Base-by-base conservation (phyloP, 2,797 vertebrate species). In the Eulemur albifrons region DNA sequence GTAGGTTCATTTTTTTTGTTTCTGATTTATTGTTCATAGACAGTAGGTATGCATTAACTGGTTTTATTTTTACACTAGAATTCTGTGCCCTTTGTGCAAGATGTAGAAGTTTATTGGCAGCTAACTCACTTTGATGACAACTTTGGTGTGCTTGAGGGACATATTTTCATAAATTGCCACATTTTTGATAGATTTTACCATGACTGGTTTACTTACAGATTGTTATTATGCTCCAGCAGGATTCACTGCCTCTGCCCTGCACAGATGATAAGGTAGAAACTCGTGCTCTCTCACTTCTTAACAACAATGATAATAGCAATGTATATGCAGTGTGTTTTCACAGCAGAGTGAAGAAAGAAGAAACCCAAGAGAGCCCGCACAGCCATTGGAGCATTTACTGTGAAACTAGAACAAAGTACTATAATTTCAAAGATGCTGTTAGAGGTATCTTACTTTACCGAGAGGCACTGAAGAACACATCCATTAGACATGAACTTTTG, bases 71-170 rank as follows among this genome's bases (percentile, higher is more conserved):
- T 98, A 97, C 82, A 72, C 76, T 90, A 57, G 95, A 97, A 96
- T 95, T 97, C 84, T 94, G 91, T 93, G 79, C 14, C 91, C 95
- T 98, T 98, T 97, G 95, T 98, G 94, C n/a, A 97, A 98, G 97
- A 97, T 91, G 81, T 88, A 97, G 88, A 98, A 97, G 95, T 96
- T 98, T 98, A 98, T 98, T 98, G 97, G 97, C 97, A 98, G 97
- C 97, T 98, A 98, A 98, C 95, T 98, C 97, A 98, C 70, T 98
- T 94, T 98, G 97, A 98, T 98, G 95, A 97, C 94, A 97, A 97
- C 84, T 98, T 97, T 95, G 96, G 88, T 98, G 63, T 95, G 81
- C 97, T 98, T 98, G 89, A 97, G 96, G 97, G 97, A 98, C 95
- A 50, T 97, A 97, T 97, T 98, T 98, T 97, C 87, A 84, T 93